A percentile compares a stretch with the other conserved stretches of the same genome.
Conservation (phyloP, 1,140 invertebrate genomes). For the Penaeus chinensis region DNA sequence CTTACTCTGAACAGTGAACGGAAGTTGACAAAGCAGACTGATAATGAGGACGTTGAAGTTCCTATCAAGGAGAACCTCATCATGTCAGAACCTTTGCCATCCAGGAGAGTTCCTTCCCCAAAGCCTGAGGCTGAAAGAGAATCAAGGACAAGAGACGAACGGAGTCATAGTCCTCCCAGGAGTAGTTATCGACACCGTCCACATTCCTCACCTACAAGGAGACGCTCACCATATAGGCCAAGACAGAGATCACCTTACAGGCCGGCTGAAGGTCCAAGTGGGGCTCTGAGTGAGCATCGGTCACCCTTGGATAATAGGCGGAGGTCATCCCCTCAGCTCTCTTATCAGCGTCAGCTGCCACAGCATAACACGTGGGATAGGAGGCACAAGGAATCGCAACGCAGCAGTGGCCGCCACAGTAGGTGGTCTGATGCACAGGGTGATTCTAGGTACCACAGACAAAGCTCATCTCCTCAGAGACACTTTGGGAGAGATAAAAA, state of each 20-base stretch:
- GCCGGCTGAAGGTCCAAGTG: neutral
- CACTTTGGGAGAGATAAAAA: too few species aligned
- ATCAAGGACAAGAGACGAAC: neutral
- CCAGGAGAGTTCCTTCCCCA: slow-evolving; percentile 6
- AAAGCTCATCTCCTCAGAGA: too few species aligned
- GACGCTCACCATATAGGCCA: too few species aligned
- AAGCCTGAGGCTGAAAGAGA: neutral
- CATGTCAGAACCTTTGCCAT: slow-evolving; percentile 38
- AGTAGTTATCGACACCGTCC: neutral
- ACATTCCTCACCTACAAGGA: neutral
- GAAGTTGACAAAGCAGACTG: slow-evolving; percentile 30
- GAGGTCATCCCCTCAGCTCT: slow-evolving; percentile 36
- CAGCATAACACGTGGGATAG: slow-evolving; percentile 17
- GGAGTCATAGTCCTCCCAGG: neutral
- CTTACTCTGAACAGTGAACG: slow-evolving; percentile 33
- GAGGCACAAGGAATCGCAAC: neutral
- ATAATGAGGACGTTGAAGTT: neutral
- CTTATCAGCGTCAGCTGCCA: slow-evolving; percentile 23
- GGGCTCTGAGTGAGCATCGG: neutral
- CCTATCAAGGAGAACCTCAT: slow-evolving; percentile 10
- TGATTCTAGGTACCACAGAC: too few species aligned
- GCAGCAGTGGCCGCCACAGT: neutral
- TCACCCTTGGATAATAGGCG: slow-evolving; percentile 44
- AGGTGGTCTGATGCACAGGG: too few species aligned
- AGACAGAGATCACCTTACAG: slow-evolving; percentile 1